These are phyloP conservation scores for Plumapathes pennacea DNA, from an alignment of 92 coral and sea anemone species.

Conservation along the genomic window DNA sequence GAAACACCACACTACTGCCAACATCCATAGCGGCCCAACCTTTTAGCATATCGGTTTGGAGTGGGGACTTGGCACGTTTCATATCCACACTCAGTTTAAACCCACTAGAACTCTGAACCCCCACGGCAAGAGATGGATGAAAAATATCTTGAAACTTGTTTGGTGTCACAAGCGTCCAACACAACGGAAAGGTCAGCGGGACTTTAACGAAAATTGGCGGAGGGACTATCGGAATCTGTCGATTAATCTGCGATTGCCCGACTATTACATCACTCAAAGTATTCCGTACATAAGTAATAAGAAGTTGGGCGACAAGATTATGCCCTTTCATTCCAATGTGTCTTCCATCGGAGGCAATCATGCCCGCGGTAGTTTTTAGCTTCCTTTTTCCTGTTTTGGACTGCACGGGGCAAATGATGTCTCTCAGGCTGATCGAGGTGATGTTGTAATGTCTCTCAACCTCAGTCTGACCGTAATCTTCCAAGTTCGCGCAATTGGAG, in stretches of 20 bases:
- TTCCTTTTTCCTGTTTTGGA: constrained; percentile 12
- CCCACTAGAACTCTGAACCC: constrained; percentile 11
- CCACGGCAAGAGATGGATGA: constrained; percentile 25
- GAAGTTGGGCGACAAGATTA: constrained; percentile 55
- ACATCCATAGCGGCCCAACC: constrained; percentile 52
- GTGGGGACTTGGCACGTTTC: neutral
- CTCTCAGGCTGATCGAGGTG: constrained; percentile 58
- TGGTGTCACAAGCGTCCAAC: constrained; percentile 76
- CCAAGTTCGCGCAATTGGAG: constrained; percentile 56
- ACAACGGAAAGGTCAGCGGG: constrained; percentile 41
- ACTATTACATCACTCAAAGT: constrained; percentile 4
- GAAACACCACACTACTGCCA: constrained; percentile 16
- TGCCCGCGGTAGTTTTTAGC: constrained; percentile 10
- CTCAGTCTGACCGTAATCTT: constrained; percentile 55
- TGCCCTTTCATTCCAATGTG: constrained; percentile 64
- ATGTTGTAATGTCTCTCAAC: constrained; percentile 45
- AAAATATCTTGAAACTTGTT: constrained; percentile 10
- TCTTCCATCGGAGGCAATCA: constrained; percentile 49
- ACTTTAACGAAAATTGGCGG: no score
- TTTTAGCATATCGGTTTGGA: constrained; percentile 28
- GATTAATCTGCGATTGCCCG: no score
- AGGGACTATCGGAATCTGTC: no score
- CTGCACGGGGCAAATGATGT: constrained; percentile 52
- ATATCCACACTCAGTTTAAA: neutral
- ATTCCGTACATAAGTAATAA: constrained; percentile 32